Base-by-base conservation (phyloP, 2,113 vertebrate species). In the Neotoma lepida region DNA sequence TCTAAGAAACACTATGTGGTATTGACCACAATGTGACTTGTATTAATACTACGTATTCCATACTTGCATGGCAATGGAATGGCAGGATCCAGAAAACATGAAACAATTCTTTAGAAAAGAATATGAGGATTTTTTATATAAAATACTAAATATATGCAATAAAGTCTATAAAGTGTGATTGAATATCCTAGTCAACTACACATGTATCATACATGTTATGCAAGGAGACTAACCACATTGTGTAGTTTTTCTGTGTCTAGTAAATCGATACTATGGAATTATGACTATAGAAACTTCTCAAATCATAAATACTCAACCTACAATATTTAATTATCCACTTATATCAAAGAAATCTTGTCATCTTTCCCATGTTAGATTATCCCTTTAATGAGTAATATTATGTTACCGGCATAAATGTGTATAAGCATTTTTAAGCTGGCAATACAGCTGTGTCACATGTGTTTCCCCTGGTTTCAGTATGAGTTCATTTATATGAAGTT, bases 381-480 rank as follows among this genome's bases (percentile, higher is more conserved):
- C 93, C 97, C 88, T 92, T 97, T 98, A 97, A 97, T 97, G 97
- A 97, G 94, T 15, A 91, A 95, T 97, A 92, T 98, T 96, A 86
- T 95, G 95, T 98, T 98, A 97, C 95, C 98, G 85, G 91, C 96
- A 97, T 98, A 96, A 98, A 98, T 97, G 98, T 85, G 97, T 97
- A 93, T 98, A 98, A 98, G 96, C 87, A 92, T 98, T 98, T 84
- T 98, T 97, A 98, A 96, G 97, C 97, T 94, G 1, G 0, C 95
- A 92, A 97, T 96, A 95, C 98, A 98, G 97, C 98, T 98, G 97
- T 97, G 97, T 98, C 95, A 96, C 97, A 98, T 97, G 98, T 98
- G 96, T 96, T 97, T 98, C 97, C 94, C 95, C 89, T 97, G 97
- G 92, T 95, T 98, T 98, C 98, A 95, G 96, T 97, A 88, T 94